Evolutionary conservation across 2,797 vertebrate genomes (phyloP).

Genomic region (Miichthys miiuy): DNA sequence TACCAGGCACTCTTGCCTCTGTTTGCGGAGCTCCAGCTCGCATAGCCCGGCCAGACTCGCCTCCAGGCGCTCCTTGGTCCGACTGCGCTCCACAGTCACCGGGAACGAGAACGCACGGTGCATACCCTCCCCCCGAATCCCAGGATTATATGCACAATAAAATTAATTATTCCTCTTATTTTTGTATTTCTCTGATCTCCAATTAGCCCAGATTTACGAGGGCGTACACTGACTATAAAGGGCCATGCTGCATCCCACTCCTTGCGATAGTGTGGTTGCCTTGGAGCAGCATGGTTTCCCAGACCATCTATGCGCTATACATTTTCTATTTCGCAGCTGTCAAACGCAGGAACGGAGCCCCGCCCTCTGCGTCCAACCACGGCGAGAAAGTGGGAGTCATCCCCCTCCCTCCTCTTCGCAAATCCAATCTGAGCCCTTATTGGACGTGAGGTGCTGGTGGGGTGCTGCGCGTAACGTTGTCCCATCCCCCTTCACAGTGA

Average conservation of each 20-base stretch:
- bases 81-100: slow-evolving; percentile 87
- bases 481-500: slow-evolving; percentile 76
- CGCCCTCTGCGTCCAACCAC: slow-evolving; percentile 62
- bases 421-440: slow-evolving; percentile 61
- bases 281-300: slow-evolving; percentile 61
- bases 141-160: slow-evolving; percentile 3
- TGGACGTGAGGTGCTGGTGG: slow-evolving; percentile 56
- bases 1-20: slow-evolving; percentile 91
- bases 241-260: slow-evolving; percentile 48
- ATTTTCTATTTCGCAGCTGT: slow-evolving; percentile 82
- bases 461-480: slow-evolving; percentile 40
- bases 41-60: slow-evolving; percentile 90
- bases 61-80: slow-evolving; percentile 90
- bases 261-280: slow-evolving; percentile 36
- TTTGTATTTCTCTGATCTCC: not conserved
- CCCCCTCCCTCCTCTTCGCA: slow-evolving; percentile 43
- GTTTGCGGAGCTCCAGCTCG: slow-evolving; percentile 90
- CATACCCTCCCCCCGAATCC: slow-evolving; percentile 70
- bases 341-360: slow-evolving; percentile 73
- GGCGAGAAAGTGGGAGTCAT: slow-evolving; percentile 48
- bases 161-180: slow-evolving; percentile 3
- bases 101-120: slow-evolving; percentile 88
- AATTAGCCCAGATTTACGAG: slow-evolving; percentile 46
- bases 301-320: slow-evolving; percentile 52
- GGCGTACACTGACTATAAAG: slow-evolving; percentile 35